Evolutionary conservation across 2,797 vertebrate genomes (phyloP), one percentile per base, ranked within the genome.

Genomic region (Myotis pilosus): DNA sequence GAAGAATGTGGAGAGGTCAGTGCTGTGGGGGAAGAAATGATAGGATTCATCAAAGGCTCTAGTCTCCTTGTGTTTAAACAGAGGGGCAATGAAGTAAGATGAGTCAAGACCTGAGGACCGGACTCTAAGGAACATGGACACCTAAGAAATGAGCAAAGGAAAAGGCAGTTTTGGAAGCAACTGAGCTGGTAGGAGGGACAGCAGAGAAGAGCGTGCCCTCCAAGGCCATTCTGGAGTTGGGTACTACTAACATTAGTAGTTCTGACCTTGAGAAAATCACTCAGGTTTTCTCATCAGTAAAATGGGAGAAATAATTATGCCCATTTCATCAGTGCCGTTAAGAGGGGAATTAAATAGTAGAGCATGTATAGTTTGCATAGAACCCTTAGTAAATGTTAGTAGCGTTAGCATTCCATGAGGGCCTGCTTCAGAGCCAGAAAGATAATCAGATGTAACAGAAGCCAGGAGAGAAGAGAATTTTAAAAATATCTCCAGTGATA

Each of bases 331-430:
- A 51, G 68, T 74, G 47, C 23, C 44, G 0, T 66, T 33, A 60
- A 62, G 6, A 82, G 84, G 71, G 25, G 51, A 28, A 66, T 94
- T 57, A 71, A 68, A 44, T 55, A 60, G 6, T 25, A n/a, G 72
- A 88, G 53, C 62, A 66, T 22, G 36, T 84, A 36, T 76, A 53
- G 76, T 64, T 92, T 80, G 23, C 71, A 69, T 1, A 74, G 30
- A 71, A 79, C 44, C 28, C 33, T 86, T 91, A 57, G 51, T 78
- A 91, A 91, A 41, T 66, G 47, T 82, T 33, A 74, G 92, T 91
- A 81, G 79, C 47, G 83, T 80, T 79, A 84, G 16, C 76, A 74
- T 93, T 92, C 80, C 36, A 69, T 28, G 22, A 89, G 23, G 36
- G 51, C 71, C 66, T 91, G 53, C 66, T 84, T 94, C 47, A 51